phyloP scores from a whole-genome alignment of 2,888 invertebrate species.

The Lepidochrysops patricia region DNA sequence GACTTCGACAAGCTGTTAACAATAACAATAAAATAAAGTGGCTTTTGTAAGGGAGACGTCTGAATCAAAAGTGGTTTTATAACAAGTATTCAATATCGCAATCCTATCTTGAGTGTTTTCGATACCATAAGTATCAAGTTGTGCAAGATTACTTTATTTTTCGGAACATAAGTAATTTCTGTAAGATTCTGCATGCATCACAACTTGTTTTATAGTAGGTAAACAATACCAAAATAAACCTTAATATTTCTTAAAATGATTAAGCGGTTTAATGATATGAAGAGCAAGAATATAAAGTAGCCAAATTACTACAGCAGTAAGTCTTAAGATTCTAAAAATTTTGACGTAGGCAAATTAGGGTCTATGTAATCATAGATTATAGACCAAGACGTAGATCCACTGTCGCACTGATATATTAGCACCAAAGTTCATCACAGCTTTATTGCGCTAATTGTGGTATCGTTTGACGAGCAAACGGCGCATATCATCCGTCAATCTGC shows the following conservation, averaged over 20 bases:
- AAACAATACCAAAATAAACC: too few species aligned
- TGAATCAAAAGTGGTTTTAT: slow-evolving; percentile 24
- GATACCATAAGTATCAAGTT: background rate
- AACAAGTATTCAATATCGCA: slow-evolving; percentile 14
- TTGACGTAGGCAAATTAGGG: too few species aligned
- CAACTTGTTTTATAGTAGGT: background rate
- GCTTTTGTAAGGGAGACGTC: slow-evolving; percentile 24
- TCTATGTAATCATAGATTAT: too few species aligned
- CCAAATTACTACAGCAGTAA: too few species aligned
- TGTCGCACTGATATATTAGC: background rate
- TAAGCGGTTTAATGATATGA: too few species aligned
- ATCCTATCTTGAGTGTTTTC: slow-evolving; percentile 8
- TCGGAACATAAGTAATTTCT: background rate
- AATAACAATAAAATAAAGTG: slow-evolving; percentile 30
- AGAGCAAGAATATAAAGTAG: background rate
- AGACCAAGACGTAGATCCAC: background rate
- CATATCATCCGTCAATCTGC: slow-evolving; percentile 2
- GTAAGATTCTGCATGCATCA: slow-evolving; percentile 8
- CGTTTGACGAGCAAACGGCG: slow-evolving; percentile 12
- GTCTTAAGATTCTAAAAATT: too few species aligned
- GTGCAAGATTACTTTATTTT: background rate
- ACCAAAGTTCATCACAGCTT: background rate
- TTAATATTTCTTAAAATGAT: too few species aligned
- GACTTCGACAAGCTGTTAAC: slow-evolving; percentile 27
- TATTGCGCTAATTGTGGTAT: slow-evolving; percentile 17